Evolutionary conservation across 2,797 vertebrate genomes (phyloP), one percentile per base, ranked within the genome.

Genomic region (Hemibagrus guttatus): DNA sequence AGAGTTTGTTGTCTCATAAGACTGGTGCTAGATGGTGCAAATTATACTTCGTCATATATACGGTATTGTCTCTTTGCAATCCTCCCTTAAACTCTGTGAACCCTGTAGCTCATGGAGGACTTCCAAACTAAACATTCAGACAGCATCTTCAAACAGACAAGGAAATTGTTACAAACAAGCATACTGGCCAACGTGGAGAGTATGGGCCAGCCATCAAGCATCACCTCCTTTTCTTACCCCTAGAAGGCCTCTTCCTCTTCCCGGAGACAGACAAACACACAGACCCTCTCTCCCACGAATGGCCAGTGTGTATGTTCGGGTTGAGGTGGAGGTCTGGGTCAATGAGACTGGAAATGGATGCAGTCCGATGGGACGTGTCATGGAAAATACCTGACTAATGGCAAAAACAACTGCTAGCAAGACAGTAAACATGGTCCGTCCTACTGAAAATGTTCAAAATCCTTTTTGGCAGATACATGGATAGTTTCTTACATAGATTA

Each of bases 241-340:
- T 89, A 81, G 82, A 83, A 92, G 93, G 93, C 93, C 94, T 92
- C 93, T 91, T 91, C 90, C 90, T 90, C 64, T 89, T 94, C 93
- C 94, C 93, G 92, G 90, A 93, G 83, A 66, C 75, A 21, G 46
- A 81, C 42, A 75, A 84, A 69, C 86, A 86, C 86, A 90, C 88
- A 88, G 90, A 93, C 88, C 92, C 91, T 90, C 85, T 90, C 90
- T 85, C 71, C 28, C 76, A 78, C 42, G 39, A 83, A 87, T 72
- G 46, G 61, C 59, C 26, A 79, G 83, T 82, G 81, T 84, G 91
- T 92, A 92, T 91, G 91, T 92, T 83, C 64, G 49, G 79, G 91
- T 92, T 86, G 89, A 90, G 90, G 82, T 84, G 87, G 88, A 88
- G 83, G 84, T 84, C 86, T 82, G 78, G 90, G 87, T 90, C 90